phyloP scores from a whole-genome alignment of 1,140 invertebrate species.

The Diorhabda elongata region DNA sequence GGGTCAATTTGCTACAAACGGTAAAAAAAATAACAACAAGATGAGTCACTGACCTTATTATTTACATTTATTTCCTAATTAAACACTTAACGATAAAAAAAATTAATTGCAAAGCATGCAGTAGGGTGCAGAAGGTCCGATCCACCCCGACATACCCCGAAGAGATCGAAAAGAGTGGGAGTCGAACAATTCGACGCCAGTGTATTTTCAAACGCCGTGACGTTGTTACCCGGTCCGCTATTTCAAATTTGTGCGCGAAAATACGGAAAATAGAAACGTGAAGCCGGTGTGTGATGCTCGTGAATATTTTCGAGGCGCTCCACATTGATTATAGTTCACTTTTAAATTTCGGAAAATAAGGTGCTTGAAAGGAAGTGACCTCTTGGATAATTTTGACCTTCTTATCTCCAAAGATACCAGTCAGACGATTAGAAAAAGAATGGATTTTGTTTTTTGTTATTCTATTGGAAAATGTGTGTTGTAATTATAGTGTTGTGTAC shows the following conservation, averaged over 20 bases:
- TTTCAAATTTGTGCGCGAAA: constrained; percentile 17
- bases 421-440: neutral
- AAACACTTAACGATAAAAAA: constrained; percentile 46
- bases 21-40: constrained; percentile 13
- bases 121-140: constrained; percentile 41
- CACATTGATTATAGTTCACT: neutral
- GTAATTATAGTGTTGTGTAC: constrained; percentile 17
- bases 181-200: constrained; percentile 33
- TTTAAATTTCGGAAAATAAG: too few species aligned
- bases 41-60: constrained; percentile 43
- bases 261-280: neutral
- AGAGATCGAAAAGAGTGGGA: constrained; percentile 31
- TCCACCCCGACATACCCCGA: constrained; percentile 27
- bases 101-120: constrained; percentile 47
- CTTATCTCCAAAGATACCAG: neutral
- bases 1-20: neutral
- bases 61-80: constrained; percentile 38
- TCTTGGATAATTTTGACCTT: neutral
- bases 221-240: constrained; percentile 20
- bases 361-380: neutral
- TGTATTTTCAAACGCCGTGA: constrained; percentile 37
- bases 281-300: neutral
- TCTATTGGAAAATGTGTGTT: constrained; percentile 9
- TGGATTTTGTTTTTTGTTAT: constrained; percentile 6
- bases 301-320: neutral